Evolutionary conservation across 2,888 invertebrate genomes (phyloP).

Genomic region (Sinhomidia bicolor): DNA sequence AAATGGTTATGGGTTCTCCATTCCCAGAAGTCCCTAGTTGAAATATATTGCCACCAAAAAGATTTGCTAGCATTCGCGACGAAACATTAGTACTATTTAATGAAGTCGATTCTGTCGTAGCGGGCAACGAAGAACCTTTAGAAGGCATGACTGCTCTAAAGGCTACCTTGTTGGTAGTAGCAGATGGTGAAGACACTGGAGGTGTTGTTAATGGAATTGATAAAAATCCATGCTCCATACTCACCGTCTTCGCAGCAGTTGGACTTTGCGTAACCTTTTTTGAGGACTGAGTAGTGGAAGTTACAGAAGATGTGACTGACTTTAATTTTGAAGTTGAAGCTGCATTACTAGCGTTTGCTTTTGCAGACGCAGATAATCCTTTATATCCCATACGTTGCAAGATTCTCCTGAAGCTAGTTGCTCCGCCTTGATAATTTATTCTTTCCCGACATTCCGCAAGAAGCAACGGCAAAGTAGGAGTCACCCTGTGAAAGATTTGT

Average conservation of each 20-base stretch:
- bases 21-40: constrained; percentile 33
- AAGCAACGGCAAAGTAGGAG: constrained; percentile 77
- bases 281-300: neutral
- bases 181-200: neutral
- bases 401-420: constrained; percentile 78
- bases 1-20: constrained; percentile 59
- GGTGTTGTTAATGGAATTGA: constrained; percentile 39
- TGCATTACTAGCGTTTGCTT: neutral
- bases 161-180: neutral
- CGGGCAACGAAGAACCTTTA: neutral
- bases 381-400: constrained; percentile 78
- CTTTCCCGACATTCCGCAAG: constrained; percentile 74
- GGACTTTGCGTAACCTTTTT: too few species aligned
- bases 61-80: constrained; percentile 16
- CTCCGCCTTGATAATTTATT: constrained; percentile 77
- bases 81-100: neutral
- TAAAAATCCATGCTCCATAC: constrained; percentile 16
- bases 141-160: constrained; percentile 12
- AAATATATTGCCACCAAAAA: constrained; percentile 41
- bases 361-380: constrained; percentile 67
- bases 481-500: constrained; percentile 59
- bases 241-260: neutral
- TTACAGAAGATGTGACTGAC: neutral
- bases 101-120: neutral
- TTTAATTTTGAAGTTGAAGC: constrained; percentile 22